Base-by-base conservation (phyloP, 2,797 vertebrate species). In the Adelosebastes latens region DNA sequence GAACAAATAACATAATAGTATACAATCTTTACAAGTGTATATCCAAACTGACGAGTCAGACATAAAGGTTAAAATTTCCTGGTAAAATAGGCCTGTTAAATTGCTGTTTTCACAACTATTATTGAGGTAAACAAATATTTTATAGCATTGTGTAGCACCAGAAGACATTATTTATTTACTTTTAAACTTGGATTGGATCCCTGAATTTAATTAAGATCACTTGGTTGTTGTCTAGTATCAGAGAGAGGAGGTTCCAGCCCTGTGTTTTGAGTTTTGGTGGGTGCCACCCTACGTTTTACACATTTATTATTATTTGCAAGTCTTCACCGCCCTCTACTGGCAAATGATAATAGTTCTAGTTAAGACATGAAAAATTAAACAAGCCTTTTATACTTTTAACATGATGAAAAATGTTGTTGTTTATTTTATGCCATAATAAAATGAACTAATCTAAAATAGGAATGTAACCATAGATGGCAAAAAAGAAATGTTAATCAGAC, bases 271-370 rank as follows among this genome's bases (percentile, higher is more conserved):
- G 18, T 53, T 39, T 22, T 39, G 14, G 5, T 34, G 22, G 3
- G 2, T 18, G 13, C 12, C 12, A 3, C 39, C 39, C 14, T 3
- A 6, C 8, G 31, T 61, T 62, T 32, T 4, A 24, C 2, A 24
- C 8, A 1, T 29, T 53, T 63, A 13, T 13, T 53, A 52, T 65
- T 12, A 80, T 72, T 59, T 75, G 6, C 0, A 52, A 29, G 72
- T 34, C 76, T 70, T 84, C 1, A 60, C 20, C 8, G 72, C 83
- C 90, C 88, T 87, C 92, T 90, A 27, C 10, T 87, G 90, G 78
- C 13, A 31, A 25, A 70, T 18, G 1, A 36, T 25, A 9, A 13
- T 12, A 31, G 1, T 22, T 24, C 0, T 3, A 13, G 14, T 31
- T 24, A 34, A 74, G 9, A 64, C 16, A 31, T 12, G 0, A 5